Percentiles rank a stretch among this genome's conserved stretches.
phyloP scores from a whole-genome alignment of 1,140 invertebrate species.

The Aradophagus sp. region DNA sequence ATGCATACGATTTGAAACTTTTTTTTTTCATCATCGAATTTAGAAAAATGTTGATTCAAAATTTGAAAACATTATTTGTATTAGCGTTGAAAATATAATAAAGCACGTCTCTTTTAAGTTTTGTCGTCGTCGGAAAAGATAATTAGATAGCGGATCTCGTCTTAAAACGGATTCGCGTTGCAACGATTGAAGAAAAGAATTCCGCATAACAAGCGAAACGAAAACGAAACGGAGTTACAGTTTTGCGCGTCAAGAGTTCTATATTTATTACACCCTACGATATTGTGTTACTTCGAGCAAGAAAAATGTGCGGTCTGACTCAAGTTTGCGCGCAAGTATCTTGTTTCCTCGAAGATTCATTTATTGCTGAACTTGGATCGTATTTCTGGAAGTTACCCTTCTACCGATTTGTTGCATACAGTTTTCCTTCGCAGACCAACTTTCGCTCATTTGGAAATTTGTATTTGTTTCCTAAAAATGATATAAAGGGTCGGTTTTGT shows the following conservation, averaged over 20 bases:
- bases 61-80: too few species aligned
- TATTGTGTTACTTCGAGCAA: conserved; percentile 15
- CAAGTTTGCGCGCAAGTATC: conserved; percentile 20
- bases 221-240: too few species aligned
- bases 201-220: too few species aligned
- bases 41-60: too few species aligned
- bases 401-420: conserved; percentile 16
- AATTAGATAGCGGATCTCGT: too few species aligned
- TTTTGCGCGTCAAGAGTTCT: not conserved
- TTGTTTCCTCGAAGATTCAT: conserved; percentile 36
- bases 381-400: conserved; percentile 29
- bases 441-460: conserved; percentile 19
- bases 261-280: conserved; percentile 25
- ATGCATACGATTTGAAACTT: too few species aligned
- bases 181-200: too few species aligned
- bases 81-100: too few species aligned
- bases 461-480: conserved; percentile 23
- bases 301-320: conserved; percentile 21
- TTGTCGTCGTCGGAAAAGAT: too few species aligned
- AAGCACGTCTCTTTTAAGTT: too few species aligned
- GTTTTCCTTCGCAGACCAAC: conserved; percentile 23
- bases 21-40: too few species aligned
- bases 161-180: too few species aligned
- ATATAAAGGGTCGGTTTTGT: conserved; percentile 17
- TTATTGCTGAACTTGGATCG: conserved; percentile 39